Evolutionary conservation across 2,113 vertebrate genomes (phyloP).

Genomic region (Corythoichthys haematopterus): DNA sequence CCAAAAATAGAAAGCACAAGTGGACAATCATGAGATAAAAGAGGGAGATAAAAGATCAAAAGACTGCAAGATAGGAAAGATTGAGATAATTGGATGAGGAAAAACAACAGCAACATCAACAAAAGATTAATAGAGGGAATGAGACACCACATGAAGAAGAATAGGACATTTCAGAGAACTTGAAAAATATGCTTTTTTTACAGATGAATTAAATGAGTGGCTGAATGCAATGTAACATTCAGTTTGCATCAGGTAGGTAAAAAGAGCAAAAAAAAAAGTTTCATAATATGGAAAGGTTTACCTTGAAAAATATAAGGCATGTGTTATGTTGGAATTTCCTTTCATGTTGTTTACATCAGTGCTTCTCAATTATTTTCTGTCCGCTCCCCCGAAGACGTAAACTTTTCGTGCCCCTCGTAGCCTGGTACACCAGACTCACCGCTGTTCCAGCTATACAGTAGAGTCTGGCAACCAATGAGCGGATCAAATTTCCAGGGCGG

Average conservation of each 20-base stretch:
- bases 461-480: too few relatives aligned
- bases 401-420: too few relatives aligned
- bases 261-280: not conserved
- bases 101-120: slow-evolving; percentile 1
- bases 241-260: not conserved
- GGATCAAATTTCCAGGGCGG: too few relatives aligned
- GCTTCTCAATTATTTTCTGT: too few relatives aligned
- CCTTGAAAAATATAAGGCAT: not conserved
- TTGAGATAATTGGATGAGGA: slow-evolving; percentile 12
- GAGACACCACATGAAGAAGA: not conserved
- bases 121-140: slow-evolving; percentile 2
- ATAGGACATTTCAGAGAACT: not conserved
- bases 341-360: not conserved
- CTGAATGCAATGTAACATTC: not conserved
- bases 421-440: too few relatives aligned
- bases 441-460: too few relatives aligned
- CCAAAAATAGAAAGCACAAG: not conserved
- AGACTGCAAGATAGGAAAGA: not conserved
- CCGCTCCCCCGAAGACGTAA: too few relatives aligned
- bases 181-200: slow-evolving; percentile 2
- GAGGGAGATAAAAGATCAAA: slow-evolving; percentile 11
- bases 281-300: not conserved
- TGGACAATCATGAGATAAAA: slow-evolving; percentile 17
- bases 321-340: not conserved
- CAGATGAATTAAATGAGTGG: not conserved